Evolutionary conservation across 2,888 invertebrate genomes (phyloP), one percentile per base, ranked within the genome.

Genomic region (Leptogaster cylindrica): DNA sequence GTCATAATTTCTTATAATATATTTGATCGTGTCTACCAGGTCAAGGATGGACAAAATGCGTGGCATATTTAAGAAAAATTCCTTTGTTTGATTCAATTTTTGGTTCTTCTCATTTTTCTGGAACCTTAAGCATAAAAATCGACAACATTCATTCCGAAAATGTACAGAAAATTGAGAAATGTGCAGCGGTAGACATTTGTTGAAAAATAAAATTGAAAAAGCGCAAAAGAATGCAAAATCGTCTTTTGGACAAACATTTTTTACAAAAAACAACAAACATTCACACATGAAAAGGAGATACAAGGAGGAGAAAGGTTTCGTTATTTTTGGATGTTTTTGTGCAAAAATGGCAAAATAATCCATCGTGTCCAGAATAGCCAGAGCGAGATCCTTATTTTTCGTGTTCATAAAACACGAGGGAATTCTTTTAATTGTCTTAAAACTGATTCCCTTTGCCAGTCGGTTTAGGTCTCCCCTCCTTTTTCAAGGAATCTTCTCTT

Each of bases 371-470:
- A 25, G 18, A n/a, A n/a, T n/a, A n/a, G n/a, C n/a, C n/a, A n/a
- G 8, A 3, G 12, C n/a, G 6, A 8, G 10, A 16, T 4, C 2
- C 7, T 12, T n/a, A 14, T 41, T 41, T 41, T n/a, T 41, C 3
- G 14, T 16, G 12, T 7, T 31, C 5, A 31, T 23, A 52, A 52
- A 52, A 52, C 52, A 16, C 28, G 1, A 28, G 52, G 33, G 52
- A 52, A 52, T 52, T 33, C 33, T 52, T 52, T 52, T 52, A 52
- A 52, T 52, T 52, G 52, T 52, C 31, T 52, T 18, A 16, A 31
- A 52, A 52, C n/a, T 33, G 18, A 33, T 52, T 33, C 33, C 10
- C 20, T 2, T 23, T 46, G 18, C 18, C 8, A 3, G 18, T 8
- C 31, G 31, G 6, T 31, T 31, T 7, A 6, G 10, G 31, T 6